phyloP scores from a whole-genome alignment of 2,113 vertebrate species.

The Sander lucioperca region DNA sequence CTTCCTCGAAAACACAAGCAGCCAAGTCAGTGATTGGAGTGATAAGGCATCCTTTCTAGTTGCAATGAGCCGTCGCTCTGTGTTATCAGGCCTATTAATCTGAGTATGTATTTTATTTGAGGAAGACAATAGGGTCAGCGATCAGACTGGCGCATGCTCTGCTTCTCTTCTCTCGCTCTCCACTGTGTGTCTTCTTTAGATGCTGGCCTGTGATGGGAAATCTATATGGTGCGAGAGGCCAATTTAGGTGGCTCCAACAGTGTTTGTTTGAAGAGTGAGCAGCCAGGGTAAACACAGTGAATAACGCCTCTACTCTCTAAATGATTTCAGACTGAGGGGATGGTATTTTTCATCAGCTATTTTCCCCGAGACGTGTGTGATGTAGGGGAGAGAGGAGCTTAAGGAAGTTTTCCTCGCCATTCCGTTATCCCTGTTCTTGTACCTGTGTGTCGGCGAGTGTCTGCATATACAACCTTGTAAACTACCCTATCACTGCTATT shows the following conservation, averaged over 20 bases:
- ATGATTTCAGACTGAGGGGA: conserved; percentile 71
- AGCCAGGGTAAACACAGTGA: conserved; percentile 71
- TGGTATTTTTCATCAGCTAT: conserved; percentile 67
- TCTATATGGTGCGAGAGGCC: conserved; percentile 82
- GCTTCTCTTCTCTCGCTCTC: conserved; percentile 48
- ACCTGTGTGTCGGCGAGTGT: conserved; percentile 37
- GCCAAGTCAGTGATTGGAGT: conserved; percentile 40
- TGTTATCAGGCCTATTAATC: conserved; percentile 79
- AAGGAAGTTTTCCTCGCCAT: conserved; percentile 47
- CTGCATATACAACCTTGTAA: conserved; percentile 37
- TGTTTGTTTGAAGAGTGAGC: conserved; percentile 75
- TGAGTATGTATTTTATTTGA: conserved; percentile 81
- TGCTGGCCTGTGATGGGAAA: conserved; percentile 81
- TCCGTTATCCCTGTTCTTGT: conserved; percentile 17
- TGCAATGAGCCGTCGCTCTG: conserved; percentile 59
- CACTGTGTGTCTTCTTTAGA: conserved; percentile 80
- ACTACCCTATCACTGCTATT: conserved; percentile 28
- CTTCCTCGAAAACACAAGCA: conserved; percentile 65
- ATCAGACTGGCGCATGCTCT: conserved; percentile 59
- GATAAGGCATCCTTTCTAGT: conserved; percentile 58
- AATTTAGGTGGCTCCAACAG: conserved; percentile 80
- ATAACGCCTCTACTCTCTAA: conserved; percentile 74
- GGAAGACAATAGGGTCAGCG: conserved; percentile 76
- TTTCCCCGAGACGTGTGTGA: conserved; percentile 47
- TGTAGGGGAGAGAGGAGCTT: conserved; percentile 31